Base-by-base conservation (phyloP, 1,140 invertebrate species). In the Tyrophagus putrescentiae region DNA sequence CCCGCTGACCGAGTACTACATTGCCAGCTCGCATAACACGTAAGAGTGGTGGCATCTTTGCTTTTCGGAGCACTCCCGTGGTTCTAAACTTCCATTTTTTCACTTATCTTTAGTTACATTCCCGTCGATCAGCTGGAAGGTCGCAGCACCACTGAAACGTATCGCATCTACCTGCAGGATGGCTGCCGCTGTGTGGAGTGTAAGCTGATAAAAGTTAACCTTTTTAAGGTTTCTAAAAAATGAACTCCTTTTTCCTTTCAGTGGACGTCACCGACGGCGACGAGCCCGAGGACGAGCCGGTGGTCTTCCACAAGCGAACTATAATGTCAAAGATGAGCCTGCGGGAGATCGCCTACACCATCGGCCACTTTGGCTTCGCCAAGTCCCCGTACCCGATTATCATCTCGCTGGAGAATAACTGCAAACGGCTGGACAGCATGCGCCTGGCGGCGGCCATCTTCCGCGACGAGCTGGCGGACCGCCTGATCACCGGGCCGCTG, bases 361-460 rank as follows among this genome's bases (percentile, higher is more conserved):
- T 81, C 57, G 71, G 71, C 60, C 73, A 76, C 53, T 75, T 77
- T 67, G 78, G 79, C 29, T 81, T 80, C 70, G 71, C 73, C 62
- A 69, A 71, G 33, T 76, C 75, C 39, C 70, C 72, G 71, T 76
- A 91, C 72, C 93, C 93, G 0, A 81, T 97, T 25, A 90, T 97
- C 62, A 75, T 97, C 16, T 93, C 88, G 7, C 87, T 97, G 60
- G 93, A 97, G 76, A 96, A 97, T 75, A 91, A 96, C 71, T 97
- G 92, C 72, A 93, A 87, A 9, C 73, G 92, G 11, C 80, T 79
- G 57, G 90, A 96, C 71, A 32, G 13, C 39, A 91, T 96, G 73
- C 80, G 84, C 58, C 82, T 87, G 65, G 96, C 96, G 91, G 91
- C 92, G 5, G n/a, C 42, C 1, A 33, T 64, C 18, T 62, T 67